Evolutionary conservation across 2,888 invertebrate species (phyloP).

Genomic region (Macrophya alboannulata): DNA sequence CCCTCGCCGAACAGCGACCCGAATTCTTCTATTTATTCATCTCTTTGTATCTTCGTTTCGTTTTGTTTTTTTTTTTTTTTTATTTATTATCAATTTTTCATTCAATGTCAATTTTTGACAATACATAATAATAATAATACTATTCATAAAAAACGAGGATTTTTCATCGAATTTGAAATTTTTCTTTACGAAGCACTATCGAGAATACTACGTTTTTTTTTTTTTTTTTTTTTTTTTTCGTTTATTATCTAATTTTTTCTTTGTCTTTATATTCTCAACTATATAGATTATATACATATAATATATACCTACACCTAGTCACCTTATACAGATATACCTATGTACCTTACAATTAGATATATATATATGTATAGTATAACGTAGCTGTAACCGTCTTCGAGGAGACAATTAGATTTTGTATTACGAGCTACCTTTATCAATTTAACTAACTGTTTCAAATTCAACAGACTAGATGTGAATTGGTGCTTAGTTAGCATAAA

Average conservation of each 20-base stretch:
- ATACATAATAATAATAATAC: no score
- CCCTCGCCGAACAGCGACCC: no score
- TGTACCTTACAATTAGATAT: background rate
- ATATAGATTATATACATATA: no score
- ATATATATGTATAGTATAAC: background rate
- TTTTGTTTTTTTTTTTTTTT: background rate
- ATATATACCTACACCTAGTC: no score
- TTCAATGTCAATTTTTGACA: no score
- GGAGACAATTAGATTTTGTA: conserved; percentile 12
- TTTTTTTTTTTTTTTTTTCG: background rate
- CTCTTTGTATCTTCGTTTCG: background rate
- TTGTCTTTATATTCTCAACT: no score
- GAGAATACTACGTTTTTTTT: no score
- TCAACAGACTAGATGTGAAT: conserved; percentile 16
- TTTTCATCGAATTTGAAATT: no score
- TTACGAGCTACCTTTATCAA: conserved; percentile 12
- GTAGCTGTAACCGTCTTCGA: no score
- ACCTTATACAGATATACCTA: no score
- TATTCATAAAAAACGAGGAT: no score
- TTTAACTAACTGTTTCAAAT: conserved; percentile 40
- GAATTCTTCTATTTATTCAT: background rate
- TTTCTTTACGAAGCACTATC: no score
- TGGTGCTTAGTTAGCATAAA: background rate
- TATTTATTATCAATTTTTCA: background rate
- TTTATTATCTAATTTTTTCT: background rate